Conservation (phyloP, 2,888 invertebrate species). For the Drepana falcataria region DNA sequence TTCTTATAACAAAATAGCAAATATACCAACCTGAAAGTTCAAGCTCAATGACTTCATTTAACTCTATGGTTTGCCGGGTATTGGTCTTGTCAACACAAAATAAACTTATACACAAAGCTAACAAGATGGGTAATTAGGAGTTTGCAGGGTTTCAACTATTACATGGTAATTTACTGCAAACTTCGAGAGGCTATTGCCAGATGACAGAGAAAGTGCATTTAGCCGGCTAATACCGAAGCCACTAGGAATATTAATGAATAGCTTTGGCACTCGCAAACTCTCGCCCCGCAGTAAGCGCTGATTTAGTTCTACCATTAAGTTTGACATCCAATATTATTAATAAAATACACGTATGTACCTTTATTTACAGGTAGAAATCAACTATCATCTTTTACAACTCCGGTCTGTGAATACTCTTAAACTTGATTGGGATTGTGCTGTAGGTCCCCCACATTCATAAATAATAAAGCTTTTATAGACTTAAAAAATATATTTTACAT, state of each 20-base stretch:
- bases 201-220: conserved; percentile 68
- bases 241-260: conserved; percentile 64
- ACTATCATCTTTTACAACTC: no score
- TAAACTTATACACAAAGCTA: conserved; percentile 19
- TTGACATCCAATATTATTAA: conserved; percentile 2
- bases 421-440: no score
- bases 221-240: conserved; percentile 44
- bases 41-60: no score
- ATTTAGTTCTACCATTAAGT: conserved; percentile 23
- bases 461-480: no score
- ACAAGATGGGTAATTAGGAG: conserved; percentile 44
- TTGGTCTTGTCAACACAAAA: no score
- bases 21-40: no score
- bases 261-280: conserved; percentile 28
- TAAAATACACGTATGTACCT: neutral
- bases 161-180: conserved; percentile 25
- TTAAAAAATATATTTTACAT: neutral
- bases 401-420: no score
- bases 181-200: conserved; percentile 38
- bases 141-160: conserved; percentile 42
- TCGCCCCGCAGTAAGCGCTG: conserved; percentile 16
- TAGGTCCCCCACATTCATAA: no score
- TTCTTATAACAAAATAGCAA: no score
- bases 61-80: no score
- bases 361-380: no score